Evolutionary conservation across 2,113 vertebrate genomes (phyloP).

Genomic region (Galemys pyrenaicus): DNA sequence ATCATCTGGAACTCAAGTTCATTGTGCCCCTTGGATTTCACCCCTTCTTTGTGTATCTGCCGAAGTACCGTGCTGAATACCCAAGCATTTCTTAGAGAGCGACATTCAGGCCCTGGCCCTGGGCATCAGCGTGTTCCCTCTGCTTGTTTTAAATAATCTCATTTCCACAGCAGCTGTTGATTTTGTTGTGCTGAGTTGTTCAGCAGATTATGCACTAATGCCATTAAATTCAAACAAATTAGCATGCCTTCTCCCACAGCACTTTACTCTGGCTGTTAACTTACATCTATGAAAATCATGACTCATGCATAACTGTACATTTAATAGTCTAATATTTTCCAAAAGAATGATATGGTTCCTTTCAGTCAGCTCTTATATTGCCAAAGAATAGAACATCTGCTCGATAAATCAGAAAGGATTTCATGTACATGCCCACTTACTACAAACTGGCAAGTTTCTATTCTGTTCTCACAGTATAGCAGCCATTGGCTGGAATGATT

Average conservation of each 20-base stretch:
- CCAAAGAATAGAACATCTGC: background rate
- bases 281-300: background rate
- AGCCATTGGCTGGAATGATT: background rate
- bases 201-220: background rate
- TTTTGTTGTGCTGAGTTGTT: background rate
- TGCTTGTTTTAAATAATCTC: conserved; percentile 42
- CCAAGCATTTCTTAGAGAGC: background rate
- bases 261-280: background rate
- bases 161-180: conserved; percentile 22
- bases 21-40: background rate
- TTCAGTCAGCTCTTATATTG: background rate
- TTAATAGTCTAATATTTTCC: conserved; percentile 4
- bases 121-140: background rate
- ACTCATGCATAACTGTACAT: conserved; percentile 13
- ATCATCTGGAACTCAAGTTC: background rate
- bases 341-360: background rate
- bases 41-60: background rate
- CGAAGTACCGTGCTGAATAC: background rate
- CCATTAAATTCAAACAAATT: background rate
- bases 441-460: background rate
- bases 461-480: background rate
- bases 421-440: background rate
- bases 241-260: background rate
- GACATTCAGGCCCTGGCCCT: background rate
- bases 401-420: background rate